Evolutionary conservation across 2,797 vertebrate species (phyloP), one percentile per base, ranked within the genome.

Genomic region (Clamator glandarius): DNA sequence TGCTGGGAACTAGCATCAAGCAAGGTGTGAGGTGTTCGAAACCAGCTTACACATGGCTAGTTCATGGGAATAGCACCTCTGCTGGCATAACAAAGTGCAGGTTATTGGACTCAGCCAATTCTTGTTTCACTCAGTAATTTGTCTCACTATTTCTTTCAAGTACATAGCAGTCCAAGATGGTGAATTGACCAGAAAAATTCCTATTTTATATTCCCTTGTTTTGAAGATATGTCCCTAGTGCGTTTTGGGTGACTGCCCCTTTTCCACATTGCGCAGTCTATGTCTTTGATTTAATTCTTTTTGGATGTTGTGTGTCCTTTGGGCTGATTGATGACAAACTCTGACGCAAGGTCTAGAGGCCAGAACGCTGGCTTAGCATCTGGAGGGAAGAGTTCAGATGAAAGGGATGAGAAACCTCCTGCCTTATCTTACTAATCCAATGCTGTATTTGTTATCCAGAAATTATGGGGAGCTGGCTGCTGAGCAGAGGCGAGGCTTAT

Each of bases 361-460:
- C 57, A 39, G 73, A 76, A 54, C 0, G 0, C 50, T 68, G 77
- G 33, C 52, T 87, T 94, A 78, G 55, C 91, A 75, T 64, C 78
- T 72, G 44, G 55, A 89, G 44, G 70, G 54, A 82, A 90, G 70
- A 76, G 67, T 69, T 89, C 25, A 57, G 36, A 90, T 36, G 3
- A 88, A 92, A 86, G 59, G 36, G 63, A 82, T 67, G 87, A 69
- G 77, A 91, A 88, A 73, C 42, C 63, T 88, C 52, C 77, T 76
- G 57, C 52, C 41, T 92, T 92, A 96, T 95, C 92, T 95, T 95
- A 24, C 91, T 95, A 93, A 89, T 92, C 81, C 74, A 82, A 1
- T 35, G 61, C 77, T 84, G 67, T 52, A 52, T 94, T 95, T 91
- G 55, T 95, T 94, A 82, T 55, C 85, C 92, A 95, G 85, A 92